A percentile compares a stretch with the other conserved stretches of the same genome.
These are phyloP conservation scores for Isoperla grammatica DNA, from an alignment of 2,888 invertebrate genomes.

Conservation along the genomic window DNA sequence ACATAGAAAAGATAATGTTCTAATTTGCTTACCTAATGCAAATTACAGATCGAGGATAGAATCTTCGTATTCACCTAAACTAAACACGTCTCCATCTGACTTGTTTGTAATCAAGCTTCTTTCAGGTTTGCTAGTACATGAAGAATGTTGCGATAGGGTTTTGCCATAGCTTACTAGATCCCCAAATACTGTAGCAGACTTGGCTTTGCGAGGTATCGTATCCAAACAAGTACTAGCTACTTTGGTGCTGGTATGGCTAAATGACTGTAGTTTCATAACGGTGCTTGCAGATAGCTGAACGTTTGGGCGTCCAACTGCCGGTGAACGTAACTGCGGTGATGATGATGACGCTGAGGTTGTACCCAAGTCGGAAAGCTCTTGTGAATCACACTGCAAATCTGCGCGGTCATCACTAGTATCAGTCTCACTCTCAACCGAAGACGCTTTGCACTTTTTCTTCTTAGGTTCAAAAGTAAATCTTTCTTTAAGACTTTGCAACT, in stretches of 20 bases:
- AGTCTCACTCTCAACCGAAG: not conserved
- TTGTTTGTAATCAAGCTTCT: not conserved
- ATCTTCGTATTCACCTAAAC: not conserved
- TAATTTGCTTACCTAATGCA: no score
- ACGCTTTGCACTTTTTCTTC: not conserved
- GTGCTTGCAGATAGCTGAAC: slow-evolving; percentile 2
- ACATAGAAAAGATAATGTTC: no score
- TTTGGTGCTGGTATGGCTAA: not conserved
- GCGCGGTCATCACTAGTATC: not conserved
- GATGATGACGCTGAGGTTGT: no score
- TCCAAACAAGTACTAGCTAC: not conserved
- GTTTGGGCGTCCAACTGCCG: not conserved
- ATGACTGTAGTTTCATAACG: slow-evolving; percentile 1
- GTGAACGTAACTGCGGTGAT: no score
- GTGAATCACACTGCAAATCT: not conserved
- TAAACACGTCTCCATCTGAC: not conserved
- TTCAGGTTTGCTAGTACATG: not conserved
- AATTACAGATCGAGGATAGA: slow-evolving; percentile 7
- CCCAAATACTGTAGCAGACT: not conserved
- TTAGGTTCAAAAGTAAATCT: slow-evolving; percentile 16
- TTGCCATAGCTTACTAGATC: slow-evolving; percentile 21
- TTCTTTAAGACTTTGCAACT: slow-evolving; percentile 11
- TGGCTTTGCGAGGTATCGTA: not conserved
- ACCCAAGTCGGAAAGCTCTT: no score
- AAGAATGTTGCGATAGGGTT: slow-evolving; percentile 14